Base-by-base conservation (phyloP, 2,113 vertebrate species). In the Dendrocopos noguchii region DNA sequence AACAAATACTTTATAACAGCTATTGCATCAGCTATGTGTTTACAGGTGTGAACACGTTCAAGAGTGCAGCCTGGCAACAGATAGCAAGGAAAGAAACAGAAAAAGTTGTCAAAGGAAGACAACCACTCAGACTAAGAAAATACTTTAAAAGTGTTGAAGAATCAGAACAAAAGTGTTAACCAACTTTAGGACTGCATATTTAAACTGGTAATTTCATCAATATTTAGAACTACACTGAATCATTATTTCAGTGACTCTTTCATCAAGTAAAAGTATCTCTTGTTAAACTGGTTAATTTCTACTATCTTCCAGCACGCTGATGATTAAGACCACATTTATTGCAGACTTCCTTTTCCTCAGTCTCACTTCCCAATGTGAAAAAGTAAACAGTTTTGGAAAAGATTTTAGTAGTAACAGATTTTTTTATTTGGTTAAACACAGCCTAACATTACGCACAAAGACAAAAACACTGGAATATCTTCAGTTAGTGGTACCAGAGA, bases 1-100 rank as follows among this genome's bases (percentile, higher is more conserved):
- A 52, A 52, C 50, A 50, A 36, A 12, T 13, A 56, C 17, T 88
- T 76, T 73, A 52, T 25, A 88, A 34, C 14, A 84, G 25, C 4
- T 89, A 59, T 77, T 91, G 36, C 81, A 75, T 91, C 67, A 94
- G 33, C 36, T 84, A 63, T 11, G 56, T 75, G 31, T 91, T 64
- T 85, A 87, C 55, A 89, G 53, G 82, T 80, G 80, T 47, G 25
- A 95, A 87, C 16, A 72, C 9, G 68, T 60, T 47, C 27, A 63
- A 46, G 24, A 86, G 33, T 12, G 8, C 57, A 87, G 31, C 55
- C 29, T 87, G 53, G 68, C 44, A 91, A 79, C 42, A 90, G 24
- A 82, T 6, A 67, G 29, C 29, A 73, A 82, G 7, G 12, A 61
- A 70, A 77, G 64, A 67, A 34, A 74, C 2, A 39, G 2, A 15